Conservation (phyloP, 1,140 invertebrate genomes). For the Telenomus remus region DNA sequence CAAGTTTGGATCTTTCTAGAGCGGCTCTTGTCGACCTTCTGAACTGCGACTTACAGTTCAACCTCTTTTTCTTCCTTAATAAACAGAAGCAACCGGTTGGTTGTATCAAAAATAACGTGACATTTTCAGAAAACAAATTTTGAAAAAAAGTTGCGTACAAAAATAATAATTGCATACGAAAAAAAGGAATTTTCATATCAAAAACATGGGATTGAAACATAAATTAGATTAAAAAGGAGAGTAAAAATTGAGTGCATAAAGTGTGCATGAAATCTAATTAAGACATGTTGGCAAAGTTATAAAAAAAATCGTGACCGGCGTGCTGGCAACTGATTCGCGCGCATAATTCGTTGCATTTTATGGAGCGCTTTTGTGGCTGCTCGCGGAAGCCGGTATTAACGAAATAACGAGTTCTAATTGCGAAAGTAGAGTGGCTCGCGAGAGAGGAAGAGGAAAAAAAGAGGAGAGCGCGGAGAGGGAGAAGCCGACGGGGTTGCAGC, state of each 20-base stretch:
- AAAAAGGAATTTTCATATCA: too few relatives aligned
- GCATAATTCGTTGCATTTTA: conserved; percentile 29
- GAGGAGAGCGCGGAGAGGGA: conserved; percentile 57
- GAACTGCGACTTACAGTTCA: conserved; percentile 41
- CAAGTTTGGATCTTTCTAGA: conserved; percentile 53
- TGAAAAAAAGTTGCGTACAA: too few relatives aligned
- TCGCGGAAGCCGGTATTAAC: conserved; percentile 69
- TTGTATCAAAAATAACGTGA: background rate
- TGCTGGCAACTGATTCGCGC: conserved; percentile 25
- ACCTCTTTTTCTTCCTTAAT: conserved; percentile 19
- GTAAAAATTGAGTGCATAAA: too few relatives aligned
- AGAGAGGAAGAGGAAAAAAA: conserved; percentile 52
- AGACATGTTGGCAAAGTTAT: too few relatives aligned
- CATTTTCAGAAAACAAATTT: too few relatives aligned
- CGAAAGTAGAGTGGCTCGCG: conserved; percentile 62
- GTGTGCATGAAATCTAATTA: too few relatives aligned
- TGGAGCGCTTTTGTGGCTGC: conserved; percentile 27
- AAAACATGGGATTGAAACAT: too few relatives aligned
- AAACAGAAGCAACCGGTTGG: conserved; percentile 26
- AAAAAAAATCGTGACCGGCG: background rate
- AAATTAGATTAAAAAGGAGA: too few relatives aligned
- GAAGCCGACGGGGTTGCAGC: conserved; percentile 42
- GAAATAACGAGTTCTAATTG: conserved; percentile 74
- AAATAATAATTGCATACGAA: too few relatives aligned
- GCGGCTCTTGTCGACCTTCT: conserved; percentile 57